Evolutionary conservation across 2,888 invertebrate genomes (phyloP), one percentile per base, ranked within the genome.

Genomic region (Sesia apiformis): DNA sequence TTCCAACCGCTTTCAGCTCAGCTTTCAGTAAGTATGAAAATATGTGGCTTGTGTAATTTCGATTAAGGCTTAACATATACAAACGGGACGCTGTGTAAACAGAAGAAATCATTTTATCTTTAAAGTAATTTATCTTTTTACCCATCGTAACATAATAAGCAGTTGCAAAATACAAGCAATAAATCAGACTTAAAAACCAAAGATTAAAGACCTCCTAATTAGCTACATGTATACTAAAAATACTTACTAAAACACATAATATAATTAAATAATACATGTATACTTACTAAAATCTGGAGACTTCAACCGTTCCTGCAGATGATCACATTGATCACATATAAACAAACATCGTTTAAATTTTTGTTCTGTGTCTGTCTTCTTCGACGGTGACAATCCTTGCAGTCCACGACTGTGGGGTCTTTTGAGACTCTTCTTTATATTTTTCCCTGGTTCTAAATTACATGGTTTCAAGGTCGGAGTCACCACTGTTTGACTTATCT

Each of bases 381-480:
- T 57, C 4, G 58, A 39, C 0, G 83, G 76, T 0, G 85, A 76
- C 7, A 82, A 38, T 3, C 84, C 79, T 57, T 77, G 81, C 50
- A 87, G 57, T 60, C 86, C 87, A 38, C 79, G 68, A 59, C 87
- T 87, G 50, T 82, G 83, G 0, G 85, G 86, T 53, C 85, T 72
- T 56, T 78, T 86, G 0, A 86, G 61, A 66, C 85, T 87, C 46
- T 70, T 77, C 60, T 87, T 87, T 39, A 86, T 73, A 65, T 87
- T 86, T 52, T 61, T 84, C 0, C 83, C 63, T 46, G 69, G 65
- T 55, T 81, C 76, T 46, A 77, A 59, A 41, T 53, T 56, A 40
- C 55, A 53, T 0, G 56, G 60, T 49, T 69, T 70, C 1, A 67
- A 40, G 4, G 61, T 59, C 0, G 83, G 83, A 6, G 84, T 84